phyloP scores from a whole-genome alignment of 2,113 vertebrate species.

The Mugil cephalus region DNA sequence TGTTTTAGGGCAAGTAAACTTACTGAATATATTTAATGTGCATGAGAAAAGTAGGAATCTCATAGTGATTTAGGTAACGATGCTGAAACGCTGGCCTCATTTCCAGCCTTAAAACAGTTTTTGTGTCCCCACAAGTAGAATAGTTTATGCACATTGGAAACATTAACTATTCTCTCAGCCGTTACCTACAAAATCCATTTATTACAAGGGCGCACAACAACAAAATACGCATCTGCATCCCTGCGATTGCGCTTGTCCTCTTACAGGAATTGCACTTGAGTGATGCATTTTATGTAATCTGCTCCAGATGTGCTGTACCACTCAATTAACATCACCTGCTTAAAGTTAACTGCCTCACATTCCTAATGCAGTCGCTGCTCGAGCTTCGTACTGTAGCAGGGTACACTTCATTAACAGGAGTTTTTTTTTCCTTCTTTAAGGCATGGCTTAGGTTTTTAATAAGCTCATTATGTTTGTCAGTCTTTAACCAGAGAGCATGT shows the following conservation, averaged over 20 bases:
- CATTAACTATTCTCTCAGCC: slow-evolving; percentile 1
- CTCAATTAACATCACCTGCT: slow-evolving; percentile 69
- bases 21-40: no score
- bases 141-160: background rate
- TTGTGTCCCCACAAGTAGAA: slow-evolving; percentile 23
- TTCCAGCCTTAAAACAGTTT: slow-evolving; percentile 34
- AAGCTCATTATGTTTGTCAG: slow-evolving; percentile 34
- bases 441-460: slow-evolving; percentile 24
- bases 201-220: slow-evolving; percentile 14
- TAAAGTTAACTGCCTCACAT: slow-evolving; percentile 43
- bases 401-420: slow-evolving; percentile 4
- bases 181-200: slow-evolving; percentile 13
- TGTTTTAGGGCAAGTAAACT: no score
- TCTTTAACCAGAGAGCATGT: background rate
- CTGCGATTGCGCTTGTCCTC: slow-evolving; percentile 12
- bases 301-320: slow-evolving; percentile 66
- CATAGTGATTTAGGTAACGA: background rate
- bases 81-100: slow-evolving; percentile 42
- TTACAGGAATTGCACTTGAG: slow-evolving; percentile 44
- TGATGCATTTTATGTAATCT: slow-evolving; percentile 51
- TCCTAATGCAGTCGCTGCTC: slow-evolving; percentile 17
- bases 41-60: no score
- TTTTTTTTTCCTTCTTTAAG: background rate
- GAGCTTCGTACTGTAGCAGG: background rate
- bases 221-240: background rate